Conservation (phyloP, 2,888 invertebrate species). For the Melikaiella ostensackeni region DNA sequence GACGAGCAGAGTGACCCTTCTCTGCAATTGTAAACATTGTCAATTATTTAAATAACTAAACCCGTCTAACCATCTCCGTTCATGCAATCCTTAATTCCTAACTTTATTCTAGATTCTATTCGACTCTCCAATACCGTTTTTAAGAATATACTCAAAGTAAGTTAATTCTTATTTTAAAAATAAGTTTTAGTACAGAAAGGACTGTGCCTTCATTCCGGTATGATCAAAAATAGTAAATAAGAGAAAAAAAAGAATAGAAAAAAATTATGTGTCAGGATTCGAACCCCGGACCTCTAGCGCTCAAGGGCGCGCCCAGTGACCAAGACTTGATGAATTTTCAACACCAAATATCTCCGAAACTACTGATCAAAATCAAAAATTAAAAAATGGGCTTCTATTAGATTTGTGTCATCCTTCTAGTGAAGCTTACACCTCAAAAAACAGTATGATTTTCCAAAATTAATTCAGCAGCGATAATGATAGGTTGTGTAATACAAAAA, state of each 20-base stretch:
- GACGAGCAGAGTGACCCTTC: constrained; percentile 47
- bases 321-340: background rate
- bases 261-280: background rate
- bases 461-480: no score
- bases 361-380: background rate
- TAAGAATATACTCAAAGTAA: no score
- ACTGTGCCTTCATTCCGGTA: background rate
- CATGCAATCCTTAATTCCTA: constrained; percentile 5
- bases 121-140: background rate
- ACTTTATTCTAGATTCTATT: background rate
- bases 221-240: background rate
- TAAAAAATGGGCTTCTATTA: background rate
- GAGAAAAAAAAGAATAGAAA: background rate
- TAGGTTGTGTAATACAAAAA: background rate
- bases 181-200: background rate
- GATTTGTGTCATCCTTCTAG: background rate
- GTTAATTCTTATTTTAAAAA: no score
- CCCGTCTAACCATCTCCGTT: constrained; percentile 12
- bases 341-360: background rate
- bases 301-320: background rate
- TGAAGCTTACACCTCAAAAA: no score
- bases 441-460: background rate
- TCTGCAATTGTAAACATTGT: constrained; percentile 72
- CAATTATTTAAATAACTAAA: constrained; percentile 75
- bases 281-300: background rate